Base-by-base conservation (phyloP, 2,888 invertebrate genomes). In the Metalampra italica region DNA sequence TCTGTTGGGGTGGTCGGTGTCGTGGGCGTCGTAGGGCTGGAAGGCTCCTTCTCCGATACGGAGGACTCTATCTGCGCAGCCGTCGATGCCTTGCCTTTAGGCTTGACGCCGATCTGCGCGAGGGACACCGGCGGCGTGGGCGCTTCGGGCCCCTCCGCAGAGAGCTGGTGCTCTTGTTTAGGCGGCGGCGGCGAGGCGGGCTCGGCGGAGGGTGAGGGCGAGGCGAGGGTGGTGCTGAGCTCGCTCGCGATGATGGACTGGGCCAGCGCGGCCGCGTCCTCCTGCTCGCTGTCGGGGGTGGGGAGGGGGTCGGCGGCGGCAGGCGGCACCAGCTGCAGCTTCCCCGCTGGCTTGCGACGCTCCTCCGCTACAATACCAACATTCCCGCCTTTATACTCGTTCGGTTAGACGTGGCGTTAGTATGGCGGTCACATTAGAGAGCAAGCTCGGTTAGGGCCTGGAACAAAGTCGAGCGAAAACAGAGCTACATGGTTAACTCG, bases 391-490 rank as follows among this genome's bases (percentile, higher is more conserved):
- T 86, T 84, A 85, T 75, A 79, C 81, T 82, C 85, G 79, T 76
- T 80, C 77, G 80, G 72, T 89, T 87, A 89, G 78, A 75, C 83
- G 75, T 77, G 82, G 80, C 86, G 88, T 90, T 90, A 90, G 90
- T 90, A 87, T 82, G 72, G 89, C 86, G 81, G 75, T 90, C 90
- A 90, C 90, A 90, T 88, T 86, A 90, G 76, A 82, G 90, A 84
- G 85, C 90, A 90, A 90, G 89, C 90, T 85, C 89, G 89, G 89
- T 90, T 90, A 90, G 87, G 83, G 89, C 89, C 90, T 90, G 90
- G 83, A 90, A 90, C 90, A 90, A 87, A 88, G 82, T 89, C 76
- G 83, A 85, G 84, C 85, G 88, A 88, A 85, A 87, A 87, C 82
- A 76, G 63, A 79, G 78, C 87, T 82, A 81, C 86, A 67, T 71